phyloP scores from a whole-genome alignment of 2,113 vertebrate genomes.

The Galbula dea region DNA sequence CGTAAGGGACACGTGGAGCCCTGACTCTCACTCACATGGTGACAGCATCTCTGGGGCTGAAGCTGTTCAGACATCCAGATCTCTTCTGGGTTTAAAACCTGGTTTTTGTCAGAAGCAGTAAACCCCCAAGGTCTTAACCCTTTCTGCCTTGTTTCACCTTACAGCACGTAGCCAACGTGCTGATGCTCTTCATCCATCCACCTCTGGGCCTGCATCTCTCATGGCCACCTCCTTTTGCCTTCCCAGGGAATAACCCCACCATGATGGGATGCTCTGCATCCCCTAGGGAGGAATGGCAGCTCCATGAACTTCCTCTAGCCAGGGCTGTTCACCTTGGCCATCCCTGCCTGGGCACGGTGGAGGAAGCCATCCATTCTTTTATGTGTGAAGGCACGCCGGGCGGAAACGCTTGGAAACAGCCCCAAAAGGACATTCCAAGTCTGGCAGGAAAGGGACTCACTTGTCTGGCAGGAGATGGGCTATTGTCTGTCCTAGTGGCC shows the following conservation, averaged over 20 bases:
- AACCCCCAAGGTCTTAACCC: accelerated
- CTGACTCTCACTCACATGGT: accelerated
- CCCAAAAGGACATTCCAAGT: constrained; percentile 46
- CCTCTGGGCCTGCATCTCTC: too few relatives aligned
- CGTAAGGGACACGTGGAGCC: accelerated
- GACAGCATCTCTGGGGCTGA: background rate
- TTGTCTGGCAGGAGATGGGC: constrained; percentile 57
- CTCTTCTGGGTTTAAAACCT: background rate
- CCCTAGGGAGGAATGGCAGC: background rate
- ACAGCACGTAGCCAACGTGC: accelerated
- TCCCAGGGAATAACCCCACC: background rate
- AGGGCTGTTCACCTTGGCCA: background rate
- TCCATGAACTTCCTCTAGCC: background rate
- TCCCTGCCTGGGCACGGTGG: background rate
- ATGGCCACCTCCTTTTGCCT: accelerated
- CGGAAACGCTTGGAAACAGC: constrained; percentile 41
- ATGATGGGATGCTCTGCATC: background rate
- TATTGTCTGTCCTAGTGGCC: constrained; percentile 48
- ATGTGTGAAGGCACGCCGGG: constrained; percentile 17
- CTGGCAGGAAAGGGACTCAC: constrained; percentile 46
- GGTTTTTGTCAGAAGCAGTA: background rate
- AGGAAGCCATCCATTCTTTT: constrained; percentile 49
- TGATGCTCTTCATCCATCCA: background rate
- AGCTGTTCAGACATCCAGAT: accelerated
- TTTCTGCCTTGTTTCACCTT: background rate